These are phyloP conservation scores for Anguilla megastoma DNA, from an alignment of 2,797 vertebrate species.

Conservation along the genomic window DNA sequence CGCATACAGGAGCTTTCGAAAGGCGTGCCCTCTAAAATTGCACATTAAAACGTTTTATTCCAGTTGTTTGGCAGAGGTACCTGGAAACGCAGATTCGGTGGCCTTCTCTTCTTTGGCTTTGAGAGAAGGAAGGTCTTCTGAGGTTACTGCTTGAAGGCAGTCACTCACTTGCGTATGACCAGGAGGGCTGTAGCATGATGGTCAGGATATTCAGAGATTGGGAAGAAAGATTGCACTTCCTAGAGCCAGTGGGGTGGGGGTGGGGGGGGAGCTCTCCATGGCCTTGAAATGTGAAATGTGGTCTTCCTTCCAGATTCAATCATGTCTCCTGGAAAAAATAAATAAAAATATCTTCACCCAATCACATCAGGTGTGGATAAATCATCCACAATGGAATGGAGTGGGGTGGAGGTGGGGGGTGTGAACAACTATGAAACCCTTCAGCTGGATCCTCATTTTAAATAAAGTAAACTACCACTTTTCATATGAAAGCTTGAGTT, in stretches of 20 bases:
- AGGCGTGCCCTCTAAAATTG: background rate
- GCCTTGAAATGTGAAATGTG: background rate
- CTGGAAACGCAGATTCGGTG: background rate
- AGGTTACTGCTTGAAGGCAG: no score
- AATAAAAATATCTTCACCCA: background rate
- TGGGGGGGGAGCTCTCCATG: background rate
- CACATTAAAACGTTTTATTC: conserved; percentile 4
- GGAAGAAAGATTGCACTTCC: background rate
- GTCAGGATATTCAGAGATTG: background rate
- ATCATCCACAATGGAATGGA: background rate
- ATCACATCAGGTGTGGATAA: background rate
- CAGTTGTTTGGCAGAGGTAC: background rate
- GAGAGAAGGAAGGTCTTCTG: background rate
- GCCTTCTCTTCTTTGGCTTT: background rate
- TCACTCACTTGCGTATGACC: no score
- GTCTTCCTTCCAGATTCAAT: background rate
- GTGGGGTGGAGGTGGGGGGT: background rate
- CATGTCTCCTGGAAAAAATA: no score
- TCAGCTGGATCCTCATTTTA: no score
- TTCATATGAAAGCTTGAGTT: no score
- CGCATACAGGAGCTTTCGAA: background rate
- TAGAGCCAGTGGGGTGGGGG: no score
- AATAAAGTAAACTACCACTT: no score
- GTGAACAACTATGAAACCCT: no score
- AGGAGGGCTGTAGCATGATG: no score